Evolutionary conservation across 2,888 invertebrate genomes (phyloP).

Genomic region (Tetranychus truncatus): DNA sequence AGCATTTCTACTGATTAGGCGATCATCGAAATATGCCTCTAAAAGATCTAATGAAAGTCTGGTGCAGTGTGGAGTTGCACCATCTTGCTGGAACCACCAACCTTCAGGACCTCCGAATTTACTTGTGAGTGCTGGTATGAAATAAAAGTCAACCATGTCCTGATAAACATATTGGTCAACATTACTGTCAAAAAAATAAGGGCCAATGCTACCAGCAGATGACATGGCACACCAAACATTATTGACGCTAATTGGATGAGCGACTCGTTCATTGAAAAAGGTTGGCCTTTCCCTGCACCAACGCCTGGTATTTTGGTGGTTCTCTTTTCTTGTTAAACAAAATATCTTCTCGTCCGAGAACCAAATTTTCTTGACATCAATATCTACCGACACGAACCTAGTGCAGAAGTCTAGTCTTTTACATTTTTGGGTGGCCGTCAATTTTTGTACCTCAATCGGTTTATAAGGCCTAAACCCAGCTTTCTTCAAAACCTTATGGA

Average conservation of each 20-base stretch:
- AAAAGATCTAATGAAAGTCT: neutral
- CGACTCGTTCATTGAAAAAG: neutral
- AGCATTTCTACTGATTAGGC: neutral
- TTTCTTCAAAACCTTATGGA: too few relatives aligned
- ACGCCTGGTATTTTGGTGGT: neutral
- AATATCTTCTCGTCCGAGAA: neutral
- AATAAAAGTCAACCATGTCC: neutral
- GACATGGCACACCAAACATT: neutral
- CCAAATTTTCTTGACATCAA: neutral
- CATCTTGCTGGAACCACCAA: conserved; percentile 6
- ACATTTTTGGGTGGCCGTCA: too few relatives aligned
- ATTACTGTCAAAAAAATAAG: conserved; percentile 1
- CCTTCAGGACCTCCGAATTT: neutral
- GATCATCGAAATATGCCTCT: neutral
- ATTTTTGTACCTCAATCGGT: too few relatives aligned
- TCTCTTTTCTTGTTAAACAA: neutral
- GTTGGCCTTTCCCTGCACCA: neutral
- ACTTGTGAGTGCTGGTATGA: neutral
- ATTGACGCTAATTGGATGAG: neutral
- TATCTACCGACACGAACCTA: too few relatives aligned
- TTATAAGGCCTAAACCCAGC: too few relatives aligned
- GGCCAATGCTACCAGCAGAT: neutral
- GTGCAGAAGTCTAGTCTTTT: too few relatives aligned
- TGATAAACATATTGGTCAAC: conserved; percentile 1
- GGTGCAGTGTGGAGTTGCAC: neutral